phyloP scores from a whole-genome alignment of 2,888 invertebrate genomes.

The Dasypogon diadema region DNA sequence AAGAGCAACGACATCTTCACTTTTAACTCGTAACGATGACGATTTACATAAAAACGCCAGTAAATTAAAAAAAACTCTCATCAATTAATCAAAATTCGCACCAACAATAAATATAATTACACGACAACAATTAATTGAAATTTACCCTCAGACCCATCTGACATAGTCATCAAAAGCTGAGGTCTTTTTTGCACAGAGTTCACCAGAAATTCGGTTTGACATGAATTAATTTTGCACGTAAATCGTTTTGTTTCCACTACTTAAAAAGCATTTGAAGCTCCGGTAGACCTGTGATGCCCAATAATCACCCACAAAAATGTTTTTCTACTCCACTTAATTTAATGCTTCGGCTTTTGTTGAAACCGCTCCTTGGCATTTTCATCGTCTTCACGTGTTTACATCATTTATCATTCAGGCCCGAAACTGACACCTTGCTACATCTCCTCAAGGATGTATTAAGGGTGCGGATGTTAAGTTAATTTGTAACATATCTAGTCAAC shows the following conservation, averaged over 20 bases:
- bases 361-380: conserved; percentile 48
- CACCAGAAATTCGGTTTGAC: background rate
- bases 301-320: conserved; percentile 29
- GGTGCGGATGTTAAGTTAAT: conserved; percentile 52
- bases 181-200: background rate
- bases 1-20: too few species aligned
- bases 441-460: conserved; percentile 24
- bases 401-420: conserved; percentile 45
- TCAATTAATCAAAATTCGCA: conserved; percentile 30
- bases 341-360: conserved; percentile 42
- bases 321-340: conserved; percentile 48
- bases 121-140: conserved; percentile 20
- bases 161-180: background rate
- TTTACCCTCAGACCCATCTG: background rate
- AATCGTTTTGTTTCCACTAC: conserved; percentile 13
- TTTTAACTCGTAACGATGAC: too few species aligned
- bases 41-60: too few species aligned
- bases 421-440: conserved; percentile 44
- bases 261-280: conserved; percentile 1
- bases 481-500: conserved; percentile 43
- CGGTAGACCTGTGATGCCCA: conserved; percentile 25
- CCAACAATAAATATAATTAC: background rate
- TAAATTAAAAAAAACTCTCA: conserved; percentile 2
- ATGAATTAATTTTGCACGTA: conserved; percentile 26
- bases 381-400: conserved; percentile 49